Evolutionary conservation across 2,888 invertebrate genomes (phyloP).

Genomic region (Callyntrura sp.): DNA sequence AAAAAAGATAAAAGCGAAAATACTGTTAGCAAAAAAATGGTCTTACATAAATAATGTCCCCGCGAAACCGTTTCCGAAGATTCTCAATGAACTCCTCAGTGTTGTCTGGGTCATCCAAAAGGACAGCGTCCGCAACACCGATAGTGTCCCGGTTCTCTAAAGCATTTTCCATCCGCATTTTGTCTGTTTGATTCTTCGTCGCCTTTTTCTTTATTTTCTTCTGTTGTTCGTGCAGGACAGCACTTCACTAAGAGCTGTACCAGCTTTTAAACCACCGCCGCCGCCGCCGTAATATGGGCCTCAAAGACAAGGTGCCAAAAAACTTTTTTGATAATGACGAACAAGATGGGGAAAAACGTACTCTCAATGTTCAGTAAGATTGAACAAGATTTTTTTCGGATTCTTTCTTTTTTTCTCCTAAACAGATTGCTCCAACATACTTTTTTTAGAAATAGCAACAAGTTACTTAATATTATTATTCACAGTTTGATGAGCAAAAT

Average conservation of each 20-base stretch:
- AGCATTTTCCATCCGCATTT: slow-evolving; percentile 80
- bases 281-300: too few relatives aligned
- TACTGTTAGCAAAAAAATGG: not conserved
- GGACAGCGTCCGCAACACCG: slow-evolving; percentile 96
- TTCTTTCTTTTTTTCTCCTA: not conserved
- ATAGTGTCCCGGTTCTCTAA: slow-evolving; percentile 88
- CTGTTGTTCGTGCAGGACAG: too few relatives aligned
- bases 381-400: not conserved
- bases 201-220: not conserved
- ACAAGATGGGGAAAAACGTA: not conserved
- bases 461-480: slow-evolving; percentile 25
- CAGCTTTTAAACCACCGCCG: not conserved
- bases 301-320: not conserved
- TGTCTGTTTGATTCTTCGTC: not conserved
- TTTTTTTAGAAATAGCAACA: not conserved
- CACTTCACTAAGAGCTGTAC: not conserved
- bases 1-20: slow-evolving; percentile 4
- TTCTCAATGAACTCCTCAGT: slow-evolving; percentile 95
- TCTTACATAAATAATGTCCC: slow-evolving; percentile 96
- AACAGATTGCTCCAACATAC: not conserved
- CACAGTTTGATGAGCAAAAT: slow-evolving; percentile 33
- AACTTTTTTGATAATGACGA: not conserved
- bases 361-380: not conserved
- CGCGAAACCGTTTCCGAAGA: slow-evolving; percentile 93
- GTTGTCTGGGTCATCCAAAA: slow-evolving; percentile 93